These are phyloP conservation scores for Nyctereutes procyonoides DNA, from an alignment of 2,113 vertebrate species.

Conservation along the genomic window DNA sequence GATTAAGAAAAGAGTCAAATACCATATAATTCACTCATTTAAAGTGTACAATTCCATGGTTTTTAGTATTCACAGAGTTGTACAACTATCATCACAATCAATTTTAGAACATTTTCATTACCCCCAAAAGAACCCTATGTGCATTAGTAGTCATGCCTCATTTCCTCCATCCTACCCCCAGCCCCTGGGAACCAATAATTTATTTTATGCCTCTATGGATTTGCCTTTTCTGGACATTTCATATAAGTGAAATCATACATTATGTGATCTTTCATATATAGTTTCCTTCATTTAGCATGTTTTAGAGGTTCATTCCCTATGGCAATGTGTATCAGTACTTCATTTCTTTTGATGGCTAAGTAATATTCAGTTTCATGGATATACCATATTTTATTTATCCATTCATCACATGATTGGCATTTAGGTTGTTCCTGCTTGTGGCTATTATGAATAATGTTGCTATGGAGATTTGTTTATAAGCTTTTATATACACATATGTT, in stretches of 20 bases:
- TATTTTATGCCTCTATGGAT: neutral
- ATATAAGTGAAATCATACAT: neutral
- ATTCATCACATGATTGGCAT: neutral
- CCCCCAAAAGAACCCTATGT: neutral
- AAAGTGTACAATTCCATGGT: neutral
- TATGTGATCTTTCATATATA: neutral
- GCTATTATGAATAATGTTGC: neutral
- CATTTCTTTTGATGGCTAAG: neutral
- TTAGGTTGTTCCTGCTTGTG: neutral
- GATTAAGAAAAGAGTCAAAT: constrained; percentile 13
- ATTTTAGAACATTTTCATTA: neutral
- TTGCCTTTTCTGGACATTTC: neutral
- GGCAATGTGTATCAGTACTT: neutral
- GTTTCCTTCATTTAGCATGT: neutral
- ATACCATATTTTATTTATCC: neutral
- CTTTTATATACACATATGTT: neutral
- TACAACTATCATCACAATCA: neutral
- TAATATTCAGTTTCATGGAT: neutral
- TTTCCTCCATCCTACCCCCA: neutral
- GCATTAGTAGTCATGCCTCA: neutral
- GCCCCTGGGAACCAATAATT: neutral
- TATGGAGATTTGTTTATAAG: neutral
- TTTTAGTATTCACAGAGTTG: neutral
- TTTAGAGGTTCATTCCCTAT: neutral
- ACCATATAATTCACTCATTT: neutral